Conservation (phyloP, 1,140 invertebrate genomes). For the Eurytemora carolleeae region DNA sequence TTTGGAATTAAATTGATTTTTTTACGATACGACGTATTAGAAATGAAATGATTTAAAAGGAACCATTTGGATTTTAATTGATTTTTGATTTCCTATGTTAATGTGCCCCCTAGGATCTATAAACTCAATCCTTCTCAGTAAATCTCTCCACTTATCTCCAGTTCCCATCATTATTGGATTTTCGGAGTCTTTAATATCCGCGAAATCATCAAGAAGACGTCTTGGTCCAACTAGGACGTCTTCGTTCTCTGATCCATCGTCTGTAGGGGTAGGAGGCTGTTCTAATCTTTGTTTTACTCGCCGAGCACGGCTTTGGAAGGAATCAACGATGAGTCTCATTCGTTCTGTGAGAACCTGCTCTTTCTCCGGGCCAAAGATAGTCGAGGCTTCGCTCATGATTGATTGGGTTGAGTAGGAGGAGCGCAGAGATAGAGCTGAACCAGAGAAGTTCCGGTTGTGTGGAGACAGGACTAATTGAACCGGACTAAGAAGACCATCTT, state of each 20-base stretch:
- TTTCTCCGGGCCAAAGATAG: constrained; percentile 4
- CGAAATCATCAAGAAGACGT: too few relatives aligned
- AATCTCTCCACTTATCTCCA: background rate
- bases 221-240: too few relatives aligned
- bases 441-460: background rate
- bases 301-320: background rate
- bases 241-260: background rate
- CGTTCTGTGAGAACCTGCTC: constrained; percentile 2
- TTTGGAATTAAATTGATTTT: too few relatives aligned
- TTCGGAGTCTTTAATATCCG: too few relatives aligned
- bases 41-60: too few relatives aligned
- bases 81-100: constrained; percentile 5
- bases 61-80: too few relatives aligned
- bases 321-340: constrained; percentile 1
- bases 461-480: background rate
- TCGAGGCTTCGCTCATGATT: background rate
- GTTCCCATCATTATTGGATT: background rate
- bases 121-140: background rate
- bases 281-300: background rate
- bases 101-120: constrained; percentile 14
- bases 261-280: background rate
- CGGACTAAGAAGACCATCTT: too few relatives aligned
- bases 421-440: background rate
- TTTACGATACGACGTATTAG: too few relatives aligned
- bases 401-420: constrained; percentile 1